Evolutionary conservation across 2,113 vertebrate genomes (phyloP), one percentile per base, ranked within the genome.

Genomic region (Istiophorus platypterus): DNA sequence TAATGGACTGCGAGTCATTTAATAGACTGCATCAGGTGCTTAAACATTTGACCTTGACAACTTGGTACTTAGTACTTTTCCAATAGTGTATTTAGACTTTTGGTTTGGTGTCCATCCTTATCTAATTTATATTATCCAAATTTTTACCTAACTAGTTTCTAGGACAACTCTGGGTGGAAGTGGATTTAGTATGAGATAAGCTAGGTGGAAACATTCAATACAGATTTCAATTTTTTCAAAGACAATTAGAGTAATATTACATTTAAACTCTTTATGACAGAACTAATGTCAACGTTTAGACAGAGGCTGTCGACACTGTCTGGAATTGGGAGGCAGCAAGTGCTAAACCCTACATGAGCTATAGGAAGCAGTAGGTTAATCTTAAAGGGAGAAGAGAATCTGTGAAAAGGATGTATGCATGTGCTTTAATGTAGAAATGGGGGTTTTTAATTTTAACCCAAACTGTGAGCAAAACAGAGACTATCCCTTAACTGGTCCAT

Each of bases 281-380:
- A 22, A 22, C 18, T 56, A 22, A 17, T 14, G 68, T 54, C n/a
- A 63, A 37, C n/a, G 39, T 63, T 73, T n/a, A 20, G 10, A 47
- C 10, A 72, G 18, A 34, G n/a, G n/a, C 59, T 57, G 67, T 61
- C 61, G 66, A 42, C 27, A 54, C 45, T 39, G 15, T 72, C 26
- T 78, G 49, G 54, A 11, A 17, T 31, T 45, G 47, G 29, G 63
- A 22, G 52, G 42, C 34, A 45, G 34, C 11, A 14, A 15, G 2
- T 14, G 24, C 11, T 37, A 37, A 66, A n/a, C 31, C 31, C 31
- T 4, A 34, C 31, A 34, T 34, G 3, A 34, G 6, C n/a, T n/a
- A n/a, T n/a, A n/a, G n/a, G n/a, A 78, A 78, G 59, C 22, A 27
- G n/a, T 24, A 1, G 5, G 34, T 24, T 22, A 74, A 34, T 27